Percentiles rank a stretch among this genome's conserved stretches.
Conservation (phyloP, 2,113 vertebrate genomes). For the Irena cyanogastra region DNA sequence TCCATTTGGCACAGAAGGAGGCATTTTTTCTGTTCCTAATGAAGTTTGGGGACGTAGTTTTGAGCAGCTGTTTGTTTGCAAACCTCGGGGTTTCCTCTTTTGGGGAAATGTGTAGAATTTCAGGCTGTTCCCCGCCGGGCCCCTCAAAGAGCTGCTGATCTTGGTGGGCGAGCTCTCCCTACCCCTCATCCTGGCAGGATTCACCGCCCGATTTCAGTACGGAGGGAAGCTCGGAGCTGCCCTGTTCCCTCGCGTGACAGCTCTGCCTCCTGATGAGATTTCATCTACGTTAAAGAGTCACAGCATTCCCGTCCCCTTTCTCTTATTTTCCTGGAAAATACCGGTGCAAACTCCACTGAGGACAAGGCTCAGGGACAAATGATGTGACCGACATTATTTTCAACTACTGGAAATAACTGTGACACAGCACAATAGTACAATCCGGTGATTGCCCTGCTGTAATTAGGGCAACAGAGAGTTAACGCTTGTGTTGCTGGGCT, state of each 20-base stretch:
- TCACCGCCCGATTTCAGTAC: neutral
- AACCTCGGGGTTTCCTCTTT: neutral
- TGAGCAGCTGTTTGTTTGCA: neutral
- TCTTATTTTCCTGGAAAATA: neutral
- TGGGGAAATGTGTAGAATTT: neutral
- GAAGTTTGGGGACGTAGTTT: neutral
- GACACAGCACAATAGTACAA: neutral
- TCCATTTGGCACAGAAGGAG: neutral
- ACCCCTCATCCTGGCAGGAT: neutral
- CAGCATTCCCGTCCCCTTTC: neutral
- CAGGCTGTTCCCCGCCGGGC: accelerated
- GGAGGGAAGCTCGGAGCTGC: neutral
- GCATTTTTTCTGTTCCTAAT: neutral
- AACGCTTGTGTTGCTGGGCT: neutral
- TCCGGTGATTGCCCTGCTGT: neutral
- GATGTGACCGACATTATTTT: neutral
- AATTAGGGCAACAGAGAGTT: slow-evolving; percentile 1
- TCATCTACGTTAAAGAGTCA: accelerated
- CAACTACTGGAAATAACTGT: neutral
- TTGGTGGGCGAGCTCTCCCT: neutral
- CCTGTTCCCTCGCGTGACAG: neutral
- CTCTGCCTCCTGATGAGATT: neutral
- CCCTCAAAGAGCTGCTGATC: neutral
- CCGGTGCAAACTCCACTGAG: neutral
- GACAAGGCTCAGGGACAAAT: neutral